phyloP scores from a whole-genome alignment of 1,140 invertebrate species.

The Ectropis grisescens region DNA sequence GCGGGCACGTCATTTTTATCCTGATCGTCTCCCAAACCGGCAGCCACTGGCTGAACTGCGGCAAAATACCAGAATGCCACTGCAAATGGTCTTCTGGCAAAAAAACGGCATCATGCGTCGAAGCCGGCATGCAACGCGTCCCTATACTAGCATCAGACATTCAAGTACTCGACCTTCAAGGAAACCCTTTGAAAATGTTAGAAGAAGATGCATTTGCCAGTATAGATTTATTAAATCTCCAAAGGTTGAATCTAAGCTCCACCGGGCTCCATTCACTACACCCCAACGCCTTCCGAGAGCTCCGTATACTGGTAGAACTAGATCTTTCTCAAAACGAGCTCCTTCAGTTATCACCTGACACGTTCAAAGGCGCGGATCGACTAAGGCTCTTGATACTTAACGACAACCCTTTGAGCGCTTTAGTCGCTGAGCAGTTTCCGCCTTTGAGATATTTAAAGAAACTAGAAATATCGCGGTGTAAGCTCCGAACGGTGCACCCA shows the following conservation, averaged over 20 bases:
- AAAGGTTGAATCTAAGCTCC: constrained; percentile 83
- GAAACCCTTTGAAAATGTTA: constrained; percentile 81
- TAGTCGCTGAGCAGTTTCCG: constrained; percentile 80
- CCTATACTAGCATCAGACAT: constrained; percentile 84
- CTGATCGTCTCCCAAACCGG: constrained; percentile 36
- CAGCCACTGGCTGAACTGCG: constrained; percentile 82
- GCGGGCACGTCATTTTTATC: constrained; percentile 33
- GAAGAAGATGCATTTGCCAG: constrained; percentile 83
- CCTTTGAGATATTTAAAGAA: constrained; percentile 78
- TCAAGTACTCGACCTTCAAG: constrained; percentile 86
- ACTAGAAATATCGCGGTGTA: constrained; percentile 84
- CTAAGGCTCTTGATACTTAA: constrained; percentile 78
- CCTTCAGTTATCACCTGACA: constrained; percentile 75
- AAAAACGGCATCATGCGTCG: constrained; percentile 85
- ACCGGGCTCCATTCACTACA: constrained; percentile 81
- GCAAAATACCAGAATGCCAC: constrained; percentile 78
- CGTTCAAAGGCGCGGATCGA: constrained; percentile 81
- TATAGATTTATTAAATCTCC: constrained; percentile 84
- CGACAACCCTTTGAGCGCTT: constrained; percentile 77
- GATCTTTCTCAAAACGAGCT: constrained; percentile 86
- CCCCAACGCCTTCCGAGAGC: constrained; percentile 84
- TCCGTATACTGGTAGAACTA: constrained; percentile 89
- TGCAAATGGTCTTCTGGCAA: constrained; percentile 93
- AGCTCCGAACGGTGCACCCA: constrained; percentile 77
- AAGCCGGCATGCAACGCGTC: constrained; percentile 78